Evolutionary conservation across 2,797 vertebrate genomes (phyloP).

Genomic region (Crocidura indochinensis): DNA sequence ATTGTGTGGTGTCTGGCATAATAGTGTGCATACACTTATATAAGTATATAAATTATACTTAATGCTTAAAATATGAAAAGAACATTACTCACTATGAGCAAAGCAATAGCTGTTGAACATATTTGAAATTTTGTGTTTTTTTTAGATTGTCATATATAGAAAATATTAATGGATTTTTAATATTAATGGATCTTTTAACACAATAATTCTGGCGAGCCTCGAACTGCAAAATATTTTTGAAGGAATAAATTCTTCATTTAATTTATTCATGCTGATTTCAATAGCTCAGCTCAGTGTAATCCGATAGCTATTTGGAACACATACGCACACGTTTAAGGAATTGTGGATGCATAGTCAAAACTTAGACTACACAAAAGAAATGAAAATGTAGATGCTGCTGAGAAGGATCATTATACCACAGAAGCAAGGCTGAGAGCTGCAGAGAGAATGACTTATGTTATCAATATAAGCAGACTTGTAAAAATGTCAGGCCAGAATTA

Average conservation of each 20-base stretch:
- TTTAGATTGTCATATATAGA: not conserved
- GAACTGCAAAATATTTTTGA: not conserved
- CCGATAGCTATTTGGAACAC: not conserved
- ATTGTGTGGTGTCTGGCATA: conserved; percentile 24
- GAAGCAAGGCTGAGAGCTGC: too few relatives aligned
- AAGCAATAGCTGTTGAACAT: not conserved
- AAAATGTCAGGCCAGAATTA: too few relatives aligned
- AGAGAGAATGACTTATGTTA: too few relatives aligned
- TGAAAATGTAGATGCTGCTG: not conserved
- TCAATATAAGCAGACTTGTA: too few relatives aligned
- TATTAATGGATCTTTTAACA: not conserved
- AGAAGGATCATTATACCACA: too few relatives aligned
- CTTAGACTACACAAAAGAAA: conserved; percentile 8
- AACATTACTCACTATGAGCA: not conserved
- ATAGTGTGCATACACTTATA: conserved; percentile 2
- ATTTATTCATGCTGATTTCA: not conserved
- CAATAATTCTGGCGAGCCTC: not conserved
- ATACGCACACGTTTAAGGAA: not conserved
- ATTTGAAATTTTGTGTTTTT: not conserved
- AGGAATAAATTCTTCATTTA: conserved; percentile 25
- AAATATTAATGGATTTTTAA: not conserved
- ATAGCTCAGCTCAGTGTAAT: not conserved
- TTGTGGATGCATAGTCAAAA: not conserved
- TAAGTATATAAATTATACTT: conserved; percentile 28
- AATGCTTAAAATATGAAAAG: conserved; percentile 26